Evolutionary conservation across 53 echinoderm and acorn worm species (phyloP).

Genomic region (Zoroaster sp.): DNA sequence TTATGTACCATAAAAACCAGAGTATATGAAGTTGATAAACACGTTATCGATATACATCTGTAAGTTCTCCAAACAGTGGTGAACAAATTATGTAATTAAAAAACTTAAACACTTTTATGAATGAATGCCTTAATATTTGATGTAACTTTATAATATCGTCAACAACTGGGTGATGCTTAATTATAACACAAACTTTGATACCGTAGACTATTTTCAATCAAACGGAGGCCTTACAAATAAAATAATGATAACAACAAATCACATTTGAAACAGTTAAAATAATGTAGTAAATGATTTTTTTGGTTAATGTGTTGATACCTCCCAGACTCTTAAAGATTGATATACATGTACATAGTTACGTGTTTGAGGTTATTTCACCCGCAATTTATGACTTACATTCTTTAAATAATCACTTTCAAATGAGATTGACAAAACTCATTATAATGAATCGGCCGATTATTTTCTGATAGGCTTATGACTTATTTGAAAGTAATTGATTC

Average conservation of each 20-base stretch:
- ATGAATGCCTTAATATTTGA: background rate
- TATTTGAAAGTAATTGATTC: too few species aligned
- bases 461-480: too few species aligned
- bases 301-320: too few species aligned
- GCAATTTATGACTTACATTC: too few species aligned
- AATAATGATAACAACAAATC: background rate
- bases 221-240: background rate
- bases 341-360: too few species aligned
- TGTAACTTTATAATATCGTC: background rate
- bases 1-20: constrained; percentile 30
- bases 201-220: constrained; percentile 14
- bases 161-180: background rate
- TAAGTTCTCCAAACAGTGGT: background rate
- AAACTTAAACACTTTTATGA: background rate
- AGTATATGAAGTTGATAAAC: background rate
- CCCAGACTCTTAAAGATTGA: too few species aligned
- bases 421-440: too few species aligned
- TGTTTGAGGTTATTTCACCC: too few species aligned
- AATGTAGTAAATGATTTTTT: too few species aligned
- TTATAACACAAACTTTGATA: constrained; percentile 11
- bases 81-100: background rate
- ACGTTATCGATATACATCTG: constrained; percentile 15
- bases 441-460: too few species aligned
- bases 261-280: background rate
- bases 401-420: too few species aligned